Percentiles rank a stretch among this genome's conserved stretches.
Conservation (phyloP, 2,888 invertebrate species). For the Volucella zonaria region DNA sequence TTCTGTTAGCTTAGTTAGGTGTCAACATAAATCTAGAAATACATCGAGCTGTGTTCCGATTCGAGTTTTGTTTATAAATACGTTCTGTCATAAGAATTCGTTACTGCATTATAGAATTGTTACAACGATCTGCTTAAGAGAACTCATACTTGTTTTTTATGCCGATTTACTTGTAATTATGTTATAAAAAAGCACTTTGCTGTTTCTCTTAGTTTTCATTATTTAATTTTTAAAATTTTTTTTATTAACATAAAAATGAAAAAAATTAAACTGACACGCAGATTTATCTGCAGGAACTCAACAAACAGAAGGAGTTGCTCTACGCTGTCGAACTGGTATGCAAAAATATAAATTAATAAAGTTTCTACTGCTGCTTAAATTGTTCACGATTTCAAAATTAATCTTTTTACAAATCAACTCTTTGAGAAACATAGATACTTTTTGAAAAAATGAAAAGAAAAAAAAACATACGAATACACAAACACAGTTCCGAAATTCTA, state of each 20-base stretch:
- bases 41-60: too few relatives aligned
- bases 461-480: not conserved
- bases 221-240: conserved; percentile 38
- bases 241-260: conserved; percentile 19
- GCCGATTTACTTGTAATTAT: too few relatives aligned
- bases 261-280: conserved; percentile 84
- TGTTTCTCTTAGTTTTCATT: conserved; percentile 73
- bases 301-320: conserved; percentile 92
- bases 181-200: conserved; percentile 10
- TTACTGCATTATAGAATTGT: too few relatives aligned
- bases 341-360: conserved; percentile 13
- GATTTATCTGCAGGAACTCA: conserved; percentile 95
- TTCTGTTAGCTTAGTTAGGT: too few relatives aligned
- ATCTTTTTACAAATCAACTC: conserved; percentile 14
- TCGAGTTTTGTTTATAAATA: too few relatives aligned
- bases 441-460: conserved; percentile 1
- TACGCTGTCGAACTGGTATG: conserved; percentile 93
- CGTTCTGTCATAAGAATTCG: too few relatives aligned
- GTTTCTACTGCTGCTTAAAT: conserved; percentile 26
- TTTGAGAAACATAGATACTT: conserved; percentile 10
- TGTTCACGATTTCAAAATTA: conserved; percentile 13
- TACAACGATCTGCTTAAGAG: too few relatives aligned
- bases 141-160: too few relatives aligned
- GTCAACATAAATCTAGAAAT: too few relatives aligned
- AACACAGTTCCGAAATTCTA: conserved; percentile 7